These are phyloP conservation scores for Catostomus latipinnis DNA, from an alignment of 2,797 vertebrate species.

Conservation along the genomic window DNA sequence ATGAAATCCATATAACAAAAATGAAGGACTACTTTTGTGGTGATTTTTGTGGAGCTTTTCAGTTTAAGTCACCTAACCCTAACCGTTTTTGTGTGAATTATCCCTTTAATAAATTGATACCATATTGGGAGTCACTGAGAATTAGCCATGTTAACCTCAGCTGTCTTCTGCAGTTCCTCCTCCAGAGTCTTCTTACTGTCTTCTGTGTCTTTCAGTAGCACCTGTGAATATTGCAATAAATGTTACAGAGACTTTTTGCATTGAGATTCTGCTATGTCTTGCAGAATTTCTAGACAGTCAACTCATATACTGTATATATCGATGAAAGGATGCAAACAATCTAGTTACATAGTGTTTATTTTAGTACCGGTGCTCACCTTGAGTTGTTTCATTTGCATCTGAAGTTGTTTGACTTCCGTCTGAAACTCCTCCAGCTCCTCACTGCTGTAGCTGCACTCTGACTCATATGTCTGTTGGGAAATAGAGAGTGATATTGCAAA, in stretches of 20 bases:
- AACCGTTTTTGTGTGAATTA: too few relatives aligned
- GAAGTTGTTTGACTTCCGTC: slow-evolving; percentile 82
- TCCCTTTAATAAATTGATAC: not conserved
- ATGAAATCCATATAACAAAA: too few relatives aligned
- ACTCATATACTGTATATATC: not conserved
- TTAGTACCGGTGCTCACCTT: slow-evolving; percentile 74
- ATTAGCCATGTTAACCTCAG: slow-evolving; percentile 76
- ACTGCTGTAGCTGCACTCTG: slow-evolving; percentile 79
- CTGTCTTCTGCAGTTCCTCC: slow-evolving; percentile 85
- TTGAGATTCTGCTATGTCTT: not conserved
- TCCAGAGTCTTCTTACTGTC: slow-evolving; percentile 84
- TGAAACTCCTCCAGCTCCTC: slow-evolving; percentile 88
- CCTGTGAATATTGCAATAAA: slow-evolving; percentile 68
- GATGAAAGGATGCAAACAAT: not conserved
- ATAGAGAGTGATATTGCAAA: slow-evolving; percentile 22
- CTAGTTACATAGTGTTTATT: not conserved
- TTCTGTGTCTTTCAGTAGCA: slow-evolving; percentile 84
- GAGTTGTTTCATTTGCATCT: slow-evolving; percentile 83
- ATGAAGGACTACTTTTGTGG: too few relatives aligned
- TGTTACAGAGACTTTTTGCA: not conserved
- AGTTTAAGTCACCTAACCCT: too few relatives aligned
- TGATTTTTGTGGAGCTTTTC: too few relatives aligned
- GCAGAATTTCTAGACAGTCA: not conserved
- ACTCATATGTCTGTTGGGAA: slow-evolving; percentile 78
- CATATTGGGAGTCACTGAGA: not conserved